Base-by-base conservation (phyloP, 2,888 invertebrate genomes). In the Temnothorax rugatulus region DNA sequence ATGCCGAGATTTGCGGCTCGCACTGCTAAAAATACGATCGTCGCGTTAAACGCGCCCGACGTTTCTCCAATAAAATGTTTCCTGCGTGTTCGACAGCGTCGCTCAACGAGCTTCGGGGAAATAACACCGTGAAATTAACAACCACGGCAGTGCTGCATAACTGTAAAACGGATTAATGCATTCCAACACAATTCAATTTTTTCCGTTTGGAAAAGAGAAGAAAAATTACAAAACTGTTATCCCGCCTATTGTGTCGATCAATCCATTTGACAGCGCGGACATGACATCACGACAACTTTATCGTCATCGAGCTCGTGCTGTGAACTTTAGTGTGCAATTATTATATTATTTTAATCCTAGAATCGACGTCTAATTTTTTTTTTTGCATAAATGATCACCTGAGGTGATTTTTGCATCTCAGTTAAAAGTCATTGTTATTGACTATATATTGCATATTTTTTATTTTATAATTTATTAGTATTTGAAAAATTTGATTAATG, bases 31-130 rank as follows among this genome's bases (percentile, higher is more conserved):
- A 85, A 77, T 50, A 76, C 68, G 76, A 50, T 63, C n/a, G 79
- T 25, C 41, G 77, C 59, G 84, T 64, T 44, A 69, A 84, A 75
- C 69, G 85, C 57, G 44, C 63, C 52, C 50, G 85, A 81, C 85
- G 69, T 84, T 86, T 75, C 41, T 82, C 73, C 84, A 61, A 84
- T 84, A 81, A 84, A 84, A 75, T 77, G 75, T 63, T 73, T 73
- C 29, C 81, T 54, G 57, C 50, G 57, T 54, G 77, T 77, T 83
- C 84, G 83, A 83, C 59, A 63, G 50, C 68, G 73, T 82, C 75
- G 75, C 75, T 75, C 64, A 54, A 34, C 29, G 66, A 71, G 71
- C 54, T 52, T 44, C 41, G 29, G 41, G 44, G 57, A 74, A 71
- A 79, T 41, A 74, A 79, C 54, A 74, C 50, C 13, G 38, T 50